Conservation (phyloP, 2,797 vertebrate species). For the Martes flavigula region DNA sequence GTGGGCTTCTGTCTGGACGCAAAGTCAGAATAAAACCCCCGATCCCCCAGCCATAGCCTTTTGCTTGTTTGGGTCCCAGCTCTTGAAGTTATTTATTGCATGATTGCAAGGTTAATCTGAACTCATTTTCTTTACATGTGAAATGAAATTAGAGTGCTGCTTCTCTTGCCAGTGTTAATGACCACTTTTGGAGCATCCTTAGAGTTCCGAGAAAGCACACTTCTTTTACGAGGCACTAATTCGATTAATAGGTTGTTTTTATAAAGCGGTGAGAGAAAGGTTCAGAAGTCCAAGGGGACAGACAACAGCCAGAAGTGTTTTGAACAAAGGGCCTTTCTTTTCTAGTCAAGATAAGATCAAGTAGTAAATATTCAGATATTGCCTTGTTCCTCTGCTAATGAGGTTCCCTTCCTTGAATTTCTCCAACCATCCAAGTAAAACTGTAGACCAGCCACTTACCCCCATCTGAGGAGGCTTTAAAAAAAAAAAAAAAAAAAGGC, state of each 20-base stretch:
- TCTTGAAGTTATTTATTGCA: not conserved
- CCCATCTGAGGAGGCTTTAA: not conserved
- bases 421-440: not conserved
- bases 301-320: not conserved
- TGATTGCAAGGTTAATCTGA: not conserved
- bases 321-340: conserved; percentile 50
- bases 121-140: not conserved
- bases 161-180: not conserved
- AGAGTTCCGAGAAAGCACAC: not conserved
- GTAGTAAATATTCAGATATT: not conserved
- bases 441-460: not conserved
- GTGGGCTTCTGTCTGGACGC: not conserved
- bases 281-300: not conserved
- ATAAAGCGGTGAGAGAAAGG: not conserved
- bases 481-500: not conserved
- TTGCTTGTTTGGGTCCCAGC: not conserved
- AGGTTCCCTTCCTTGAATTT: conserved; percentile 21
- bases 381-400: not conserved
- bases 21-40: not conserved
- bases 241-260: conserved; percentile 20
- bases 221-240: not conserved
- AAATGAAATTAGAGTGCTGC: not conserved
- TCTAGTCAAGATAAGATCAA: conserved; percentile 5
- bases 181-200: not conserved
- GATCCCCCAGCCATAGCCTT: not conserved